Evolutionary conservation across 1,140 invertebrate genomes (phyloP).

Genomic region (Penaeus chinensis): DNA sequence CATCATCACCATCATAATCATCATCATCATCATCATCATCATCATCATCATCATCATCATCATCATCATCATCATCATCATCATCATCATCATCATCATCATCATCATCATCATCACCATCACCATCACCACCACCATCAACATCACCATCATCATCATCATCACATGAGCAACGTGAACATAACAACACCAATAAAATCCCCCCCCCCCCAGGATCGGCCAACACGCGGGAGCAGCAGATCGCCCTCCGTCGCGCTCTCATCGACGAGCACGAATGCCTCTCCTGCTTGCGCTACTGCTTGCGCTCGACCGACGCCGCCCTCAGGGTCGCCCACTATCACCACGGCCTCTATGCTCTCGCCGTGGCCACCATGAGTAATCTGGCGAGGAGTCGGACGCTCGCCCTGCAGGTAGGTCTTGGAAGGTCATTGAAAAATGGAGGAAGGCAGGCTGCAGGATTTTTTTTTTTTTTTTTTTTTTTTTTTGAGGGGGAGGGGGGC

Average conservation of each 20-base stretch:
- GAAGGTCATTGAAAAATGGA: not conserved
- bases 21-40: too few relatives aligned
- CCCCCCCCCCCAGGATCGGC: slow-evolving; percentile 9
- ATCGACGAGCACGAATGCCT: slow-evolving; percentile 90
- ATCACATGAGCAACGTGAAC: too few relatives aligned
- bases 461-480: too few relatives aligned
- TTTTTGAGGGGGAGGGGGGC: too few relatives aligned
- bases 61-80: too few relatives aligned
- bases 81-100: too few relatives aligned
- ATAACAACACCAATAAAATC: not conserved
- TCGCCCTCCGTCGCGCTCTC: slow-evolving; percentile 74
- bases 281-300: slow-evolving; percentile 82
- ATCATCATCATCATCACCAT: too few relatives aligned
- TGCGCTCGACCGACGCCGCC: slow-evolving; percentile 76
- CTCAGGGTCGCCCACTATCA: slow-evolving; percentile 80
- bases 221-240: slow-evolving; percentile 53
- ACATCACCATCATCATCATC: too few relatives aligned
- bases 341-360: slow-evolving; percentile 86
- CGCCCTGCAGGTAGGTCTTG: slow-evolving; percentile 81
- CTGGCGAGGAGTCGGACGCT: slow-evolving; percentile 84
- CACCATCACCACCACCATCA: too few relatives aligned
- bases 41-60: too few relatives aligned
- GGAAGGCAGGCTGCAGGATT: not conserved
- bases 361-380: slow-evolving; percentile 88
- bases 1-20: too few relatives aligned